Evolutionary conservation across 1,140 invertebrate species (phyloP).

Genomic region (Geopemphigus sp.): DNA sequence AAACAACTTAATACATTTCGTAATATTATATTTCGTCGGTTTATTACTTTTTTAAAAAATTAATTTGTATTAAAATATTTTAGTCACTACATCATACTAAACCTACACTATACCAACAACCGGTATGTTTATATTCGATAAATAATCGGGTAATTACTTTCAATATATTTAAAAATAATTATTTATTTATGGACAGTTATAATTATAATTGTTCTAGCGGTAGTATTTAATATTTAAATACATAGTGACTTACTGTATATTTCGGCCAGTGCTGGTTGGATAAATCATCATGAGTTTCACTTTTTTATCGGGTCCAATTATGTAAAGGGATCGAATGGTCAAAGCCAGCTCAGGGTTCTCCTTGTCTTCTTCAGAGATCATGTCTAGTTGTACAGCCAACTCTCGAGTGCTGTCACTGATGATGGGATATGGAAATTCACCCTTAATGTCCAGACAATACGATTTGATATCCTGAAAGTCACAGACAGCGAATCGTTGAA

Average conservation of each 20-base stretch:
- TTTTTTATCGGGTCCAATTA: slow-evolving; percentile 83
- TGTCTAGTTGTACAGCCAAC: slow-evolving; percentile 76
- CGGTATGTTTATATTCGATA: too few relatives aligned
- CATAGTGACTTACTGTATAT: slow-evolving; percentile 74
- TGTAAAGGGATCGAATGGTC: slow-evolving; percentile 81
- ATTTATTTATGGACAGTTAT: too few relatives aligned
- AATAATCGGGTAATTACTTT: too few relatives aligned
- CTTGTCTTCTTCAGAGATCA: slow-evolving; percentile 81
- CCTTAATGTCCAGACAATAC: slow-evolving; percentile 67
- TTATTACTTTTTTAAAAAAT: too few relatives aligned
- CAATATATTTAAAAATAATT: too few relatives aligned
- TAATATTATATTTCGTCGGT: too few relatives aligned
- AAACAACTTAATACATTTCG: too few relatives aligned
- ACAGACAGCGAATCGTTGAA: background rate
- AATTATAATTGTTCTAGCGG: background rate
- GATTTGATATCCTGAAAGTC: slow-evolving; percentile 69
- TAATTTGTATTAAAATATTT: too few relatives aligned
- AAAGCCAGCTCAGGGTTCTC: slow-evolving; percentile 68
- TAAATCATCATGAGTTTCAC: slow-evolving; percentile 84
- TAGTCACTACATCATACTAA: too few relatives aligned
- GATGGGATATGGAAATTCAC: slow-evolving; percentile 80
- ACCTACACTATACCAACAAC: too few relatives aligned
- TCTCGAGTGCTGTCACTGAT: slow-evolving; percentile 78
- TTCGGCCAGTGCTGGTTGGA: slow-evolving; percentile 85
- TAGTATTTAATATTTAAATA: background rate